Base-by-base conservation (phyloP, 2,888 invertebrate genomes). In the Micoletzkya japonica region DNA sequence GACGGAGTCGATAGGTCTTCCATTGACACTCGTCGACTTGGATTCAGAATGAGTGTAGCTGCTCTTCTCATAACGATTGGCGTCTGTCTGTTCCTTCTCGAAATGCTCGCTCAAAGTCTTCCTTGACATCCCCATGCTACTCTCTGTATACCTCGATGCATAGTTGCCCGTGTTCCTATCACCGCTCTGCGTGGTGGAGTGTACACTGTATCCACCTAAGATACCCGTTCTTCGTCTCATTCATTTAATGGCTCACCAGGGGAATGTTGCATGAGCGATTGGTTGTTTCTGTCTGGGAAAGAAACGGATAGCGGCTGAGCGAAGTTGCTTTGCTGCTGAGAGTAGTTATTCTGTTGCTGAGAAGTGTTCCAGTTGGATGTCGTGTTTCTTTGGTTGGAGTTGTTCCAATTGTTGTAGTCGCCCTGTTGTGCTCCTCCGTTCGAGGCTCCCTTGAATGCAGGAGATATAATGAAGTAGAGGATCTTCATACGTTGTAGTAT, bases 61-160 rank as follows among this genome's bases (percentile, higher is more conserved):
- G 32, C 61, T 61, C 61, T 61, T 61, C 61, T 61, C 61, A 26
- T 61, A 26, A 24, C 61, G 61, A 61, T 61, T 61, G 17, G 36
- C 44, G 1, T 61, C 61, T 34, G 30, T 61, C 14, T 36, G n/a
- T 24, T 61, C 49, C n/a, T 26, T 44, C 49, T 61, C 61, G 49
- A 61, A 61, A 26, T 61, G 61, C 49, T 61, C 61, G 32, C 61
- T 61, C 44, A 37, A 3, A 20, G 2, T 37, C 10, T 7, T n/a
- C 37, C 24, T 59, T 3, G 10, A 2, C 17, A 59, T 59, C 37
- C 14, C 4, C 30, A 24, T 2, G 2, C 7, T 37, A 26, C 36
- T 37, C 1, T 58, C 14, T 4, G 7, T 26, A n/a, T 6, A 61
- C 61, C 61, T 61, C 3, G 44, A 36, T 3, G 61, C 44, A 36